phyloP scores from a whole-genome alignment of 2,797 vertebrate species.

The Anguilla marmorata region DNA sequence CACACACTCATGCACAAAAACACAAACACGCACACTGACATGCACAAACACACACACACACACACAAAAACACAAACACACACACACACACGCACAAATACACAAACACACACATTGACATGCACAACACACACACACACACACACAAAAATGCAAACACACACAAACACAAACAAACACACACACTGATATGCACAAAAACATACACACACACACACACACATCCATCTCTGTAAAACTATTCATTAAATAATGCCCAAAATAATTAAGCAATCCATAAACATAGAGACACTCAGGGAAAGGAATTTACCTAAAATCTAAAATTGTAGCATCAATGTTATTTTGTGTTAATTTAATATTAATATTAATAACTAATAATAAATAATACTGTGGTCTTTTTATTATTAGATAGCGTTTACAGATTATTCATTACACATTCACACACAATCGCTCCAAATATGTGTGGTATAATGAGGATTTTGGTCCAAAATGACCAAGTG shows the following conservation, averaged over 20 bases:
- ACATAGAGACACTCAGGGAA: not conserved
- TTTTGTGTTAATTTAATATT: not conserved
- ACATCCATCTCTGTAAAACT: not conserved
- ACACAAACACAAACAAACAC: not conserved
- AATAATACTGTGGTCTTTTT: not conserved
- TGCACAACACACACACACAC: too few relatives aligned
- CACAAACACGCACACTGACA: too few relatives aligned
- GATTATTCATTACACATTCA: not conserved
- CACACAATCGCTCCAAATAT: not conserved
- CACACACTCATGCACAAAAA: too few relatives aligned
- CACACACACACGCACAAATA: not conserved
- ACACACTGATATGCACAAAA: constrained; percentile 8
- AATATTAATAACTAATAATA: not conserved
- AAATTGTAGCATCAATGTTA: not conserved
- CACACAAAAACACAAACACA: not conserved
- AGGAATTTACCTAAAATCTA: not conserved
- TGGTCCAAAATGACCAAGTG: not conserved
- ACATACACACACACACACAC: constrained; percentile 23
- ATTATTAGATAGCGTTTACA: not conserved
- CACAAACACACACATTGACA: too few relatives aligned
- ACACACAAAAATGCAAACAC: not conserved
- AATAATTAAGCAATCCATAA: not conserved
- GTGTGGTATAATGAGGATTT: too few relatives aligned
- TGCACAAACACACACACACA: not conserved
- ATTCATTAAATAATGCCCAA: not conserved